phyloP scores from a whole-genome alignment of 2,113 vertebrate genomes.

The Pionites leucogaster region DNA sequence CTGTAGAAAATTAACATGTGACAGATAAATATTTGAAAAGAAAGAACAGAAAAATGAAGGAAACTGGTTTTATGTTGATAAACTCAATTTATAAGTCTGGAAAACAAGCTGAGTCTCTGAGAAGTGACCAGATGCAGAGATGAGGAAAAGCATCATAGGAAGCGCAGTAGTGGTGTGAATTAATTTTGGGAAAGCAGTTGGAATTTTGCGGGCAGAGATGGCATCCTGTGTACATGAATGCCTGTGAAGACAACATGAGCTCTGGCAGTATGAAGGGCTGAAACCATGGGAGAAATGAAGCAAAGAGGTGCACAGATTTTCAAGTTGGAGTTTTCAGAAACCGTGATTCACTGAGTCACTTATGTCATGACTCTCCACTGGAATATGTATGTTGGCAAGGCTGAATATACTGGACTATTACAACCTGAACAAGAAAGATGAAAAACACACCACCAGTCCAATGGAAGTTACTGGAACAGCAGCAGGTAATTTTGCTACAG shows the following conservation, averaged over 20 bases:
- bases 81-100: background rate
- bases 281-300: background rate
- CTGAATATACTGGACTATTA: background rate
- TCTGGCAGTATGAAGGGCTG: background rate
- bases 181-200: constrained; percentile 15
- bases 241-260: constrained; percentile 19
- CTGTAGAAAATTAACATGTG: background rate
- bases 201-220: background rate
- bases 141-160: constrained; percentile 10
- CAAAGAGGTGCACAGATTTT: background rate
- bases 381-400: background rate
- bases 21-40: background rate
- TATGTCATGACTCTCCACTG: background rate
- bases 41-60: background rate
- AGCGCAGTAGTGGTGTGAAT: background rate
- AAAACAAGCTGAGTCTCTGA: background rate
- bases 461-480: background rate
- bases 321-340: background rate
- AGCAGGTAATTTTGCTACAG: background rate
- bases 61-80: background rate
- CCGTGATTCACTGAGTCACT: background rate
- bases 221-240: background rate
- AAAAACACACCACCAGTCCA: background rate
- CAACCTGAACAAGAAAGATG: background rate
- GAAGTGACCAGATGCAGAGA: background rate